Conservation (phyloP, 2,888 invertebrate genomes). For the Brachycybe producta region DNA sequence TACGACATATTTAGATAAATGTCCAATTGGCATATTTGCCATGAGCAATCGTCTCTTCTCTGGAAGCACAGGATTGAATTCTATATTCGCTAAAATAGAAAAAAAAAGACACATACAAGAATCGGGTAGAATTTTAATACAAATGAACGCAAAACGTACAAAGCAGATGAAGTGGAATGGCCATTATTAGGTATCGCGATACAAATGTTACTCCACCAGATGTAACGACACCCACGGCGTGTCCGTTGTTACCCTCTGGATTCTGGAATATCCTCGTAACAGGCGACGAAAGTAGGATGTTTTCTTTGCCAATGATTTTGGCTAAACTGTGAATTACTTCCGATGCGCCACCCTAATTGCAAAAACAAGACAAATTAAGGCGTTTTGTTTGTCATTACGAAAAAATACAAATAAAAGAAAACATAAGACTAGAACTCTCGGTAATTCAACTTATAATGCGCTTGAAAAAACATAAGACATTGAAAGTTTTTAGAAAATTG, state of each 20-base stretch:
- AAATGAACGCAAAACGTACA: constrained; percentile 1
- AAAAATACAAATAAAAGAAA: no score
- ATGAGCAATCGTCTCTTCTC: constrained; percentile 26
- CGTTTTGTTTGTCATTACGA: not conserved
- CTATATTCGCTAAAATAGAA: constrained; percentile 24
- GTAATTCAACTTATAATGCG: no score
- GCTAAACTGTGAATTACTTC: constrained; percentile 33
- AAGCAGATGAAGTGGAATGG: constrained; percentile 26
- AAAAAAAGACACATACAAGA: not conserved
- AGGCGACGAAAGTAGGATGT: constrained; percentile 28
- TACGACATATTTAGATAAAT: constrained; percentile 33
- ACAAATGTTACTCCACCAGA: constrained; percentile 1
- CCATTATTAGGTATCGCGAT: constrained; percentile 28
- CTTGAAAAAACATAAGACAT: no score
- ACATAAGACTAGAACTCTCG: no score
- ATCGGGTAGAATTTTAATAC: not conserved
- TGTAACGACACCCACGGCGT: not conserved
- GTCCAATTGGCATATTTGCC: constrained; percentile 30
- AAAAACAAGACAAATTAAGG: not conserved
- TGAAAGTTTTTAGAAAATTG: no score
- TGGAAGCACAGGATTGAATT: constrained; percentile 29
- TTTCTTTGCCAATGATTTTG: constrained; percentile 28
- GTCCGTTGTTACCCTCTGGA: not conserved
- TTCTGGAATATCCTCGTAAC: constrained; percentile 28
- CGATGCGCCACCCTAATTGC: constrained; percentile 33